Evolutionary conservation across 1,140 invertebrate species (phyloP), one percentile per base, ranked within the genome.

Genomic region (Linepithema humile): DNA sequence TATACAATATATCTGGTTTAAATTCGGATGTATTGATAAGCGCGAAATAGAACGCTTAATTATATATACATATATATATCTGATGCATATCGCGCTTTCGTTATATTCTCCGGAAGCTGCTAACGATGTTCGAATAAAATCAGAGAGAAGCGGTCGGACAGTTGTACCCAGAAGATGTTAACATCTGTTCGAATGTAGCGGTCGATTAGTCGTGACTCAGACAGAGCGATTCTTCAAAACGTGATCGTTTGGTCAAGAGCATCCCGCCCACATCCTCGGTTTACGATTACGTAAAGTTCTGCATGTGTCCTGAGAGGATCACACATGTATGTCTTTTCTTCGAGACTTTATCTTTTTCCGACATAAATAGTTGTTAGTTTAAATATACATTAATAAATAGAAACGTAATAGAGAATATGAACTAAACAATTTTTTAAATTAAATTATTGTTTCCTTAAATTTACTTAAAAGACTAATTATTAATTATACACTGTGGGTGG

Each of bases 201-300:
- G 82, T 86, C 85, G 90, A 93, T 92, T 91, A 91, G 88, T 86
- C 62, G 82, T n/a, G 75, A 67, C 48, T 3, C 82, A 57, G 59
- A 50, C 73, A 40, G 32, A 20, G 45, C 35, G 69, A 80, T 70
- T 20, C 59, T 74, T 83, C 64, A 60, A 82, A 77, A 57, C 59
- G 35, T 35, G 50, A 48, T 60, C 70, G 62, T 86, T 62, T 12
- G 65, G 65, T 80, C 73, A 64, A 70, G 83, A 85, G 48, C 73
- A 85, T 65, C 84, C 90, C 91, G 91, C 91, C 92, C 86, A 92
- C 91, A 91, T 92, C 91, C 91, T 90, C 85, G 86, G 90, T 91
- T 90, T 93, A 92, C 88, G 70, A 90, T 92, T 93, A 91, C 91
- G 85, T 77, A 90, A 93, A 73, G 85, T 82, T 77, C 65, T 84